These are phyloP conservation scores for Datnioides undecimradiatus DNA, from an alignment of 2,113 vertebrate species.

Conservation along the genomic window DNA sequence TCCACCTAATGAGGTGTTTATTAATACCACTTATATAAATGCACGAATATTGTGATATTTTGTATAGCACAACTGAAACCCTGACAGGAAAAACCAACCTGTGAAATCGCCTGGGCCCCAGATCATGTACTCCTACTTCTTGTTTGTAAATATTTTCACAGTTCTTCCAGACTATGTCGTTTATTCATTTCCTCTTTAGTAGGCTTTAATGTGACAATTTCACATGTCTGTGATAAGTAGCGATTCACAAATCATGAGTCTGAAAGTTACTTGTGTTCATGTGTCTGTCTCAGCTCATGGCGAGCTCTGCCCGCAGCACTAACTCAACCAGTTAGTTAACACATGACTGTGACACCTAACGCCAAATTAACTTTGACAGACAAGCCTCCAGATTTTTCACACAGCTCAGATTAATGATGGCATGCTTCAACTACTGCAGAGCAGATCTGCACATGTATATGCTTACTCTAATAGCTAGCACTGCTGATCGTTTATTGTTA, in stretches of 20 bases:
- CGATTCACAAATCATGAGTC: background rate
- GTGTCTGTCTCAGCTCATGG: background rate
- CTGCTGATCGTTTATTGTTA: background rate
- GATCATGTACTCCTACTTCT: background rate
- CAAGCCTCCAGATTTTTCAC: background rate
- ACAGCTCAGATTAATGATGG: background rate
- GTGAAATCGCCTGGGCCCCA: background rate
- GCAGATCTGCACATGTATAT: background rate
- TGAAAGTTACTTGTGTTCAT: background rate
- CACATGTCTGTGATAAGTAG: background rate
- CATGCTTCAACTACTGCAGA: background rate
- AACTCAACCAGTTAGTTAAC: slow-evolving; percentile 22
- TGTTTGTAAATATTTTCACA: background rate
- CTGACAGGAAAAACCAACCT: no score
- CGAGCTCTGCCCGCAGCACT: background rate
- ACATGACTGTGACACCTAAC: background rate
- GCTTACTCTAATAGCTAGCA: background rate
- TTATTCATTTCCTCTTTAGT: background rate
- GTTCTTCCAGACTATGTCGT: background rate
- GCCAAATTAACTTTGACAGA: background rate
- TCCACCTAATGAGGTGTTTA: no score
- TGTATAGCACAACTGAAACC: background rate
- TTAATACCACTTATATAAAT: background rate
- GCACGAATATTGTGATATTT: background rate
- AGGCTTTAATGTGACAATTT: background rate